Percentiles rank a stretch among this genome's conserved stretches.
These are phyloP conservation scores for Nyctibius grandis DNA, from an alignment of 2,797 vertebrate genomes.

Conservation along the genomic window DNA sequence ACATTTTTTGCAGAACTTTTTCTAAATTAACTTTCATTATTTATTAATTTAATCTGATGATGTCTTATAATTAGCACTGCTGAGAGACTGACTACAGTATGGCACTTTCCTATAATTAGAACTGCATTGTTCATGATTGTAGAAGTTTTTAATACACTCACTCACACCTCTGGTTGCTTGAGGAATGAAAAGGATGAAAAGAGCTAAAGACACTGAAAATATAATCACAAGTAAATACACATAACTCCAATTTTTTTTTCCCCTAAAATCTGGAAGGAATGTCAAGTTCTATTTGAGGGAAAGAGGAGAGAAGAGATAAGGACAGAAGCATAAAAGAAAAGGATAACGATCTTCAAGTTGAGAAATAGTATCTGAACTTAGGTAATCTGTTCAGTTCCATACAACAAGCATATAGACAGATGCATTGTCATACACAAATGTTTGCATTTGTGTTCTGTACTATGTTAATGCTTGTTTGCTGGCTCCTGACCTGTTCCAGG, in stretches of 20 bases:
- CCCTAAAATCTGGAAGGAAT: background rate
- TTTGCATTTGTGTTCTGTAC: background rate
- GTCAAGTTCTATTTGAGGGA: background rate
- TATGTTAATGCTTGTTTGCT: background rate
- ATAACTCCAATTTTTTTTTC: background rate
- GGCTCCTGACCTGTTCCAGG: background rate
- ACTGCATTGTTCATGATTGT: constrained; percentile 7
- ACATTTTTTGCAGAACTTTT: constrained; percentile 40
- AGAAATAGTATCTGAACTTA: background rate
- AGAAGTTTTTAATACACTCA: background rate
- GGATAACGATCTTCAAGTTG: background rate
- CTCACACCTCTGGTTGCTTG: background rate
- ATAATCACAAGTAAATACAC: background rate
- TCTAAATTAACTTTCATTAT: constrained; percentile 60
- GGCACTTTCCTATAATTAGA: constrained; percentile 47
- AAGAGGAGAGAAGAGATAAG: background rate
- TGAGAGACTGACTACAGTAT: constrained; percentile 32
- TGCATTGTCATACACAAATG: background rate
- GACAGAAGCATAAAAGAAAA: background rate
- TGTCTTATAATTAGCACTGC: constrained; percentile 58
- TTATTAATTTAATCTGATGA: constrained; percentile 61
- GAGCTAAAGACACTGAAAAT: background rate
- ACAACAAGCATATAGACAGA: background rate
- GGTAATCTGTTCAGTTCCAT: background rate
- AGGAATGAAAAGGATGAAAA: background rate